A percentile compares a stretch with the other conserved stretches of the same genome.
phyloP scores from a whole-genome alignment of 2,888 invertebrate genomes.

The Epirrita christyi region DNA sequence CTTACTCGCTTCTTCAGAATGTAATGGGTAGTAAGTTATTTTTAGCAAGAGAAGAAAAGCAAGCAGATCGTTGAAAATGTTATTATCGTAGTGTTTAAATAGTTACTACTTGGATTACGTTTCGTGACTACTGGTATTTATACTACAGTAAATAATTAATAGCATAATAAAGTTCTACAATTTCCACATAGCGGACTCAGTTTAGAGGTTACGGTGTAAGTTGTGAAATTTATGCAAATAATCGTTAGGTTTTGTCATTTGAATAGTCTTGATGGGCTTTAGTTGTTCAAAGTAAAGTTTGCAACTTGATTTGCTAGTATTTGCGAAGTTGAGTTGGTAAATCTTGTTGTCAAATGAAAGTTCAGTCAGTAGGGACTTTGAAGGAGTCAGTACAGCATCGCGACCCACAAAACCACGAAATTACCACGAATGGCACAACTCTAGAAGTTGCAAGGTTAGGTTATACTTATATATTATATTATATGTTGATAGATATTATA shows the following conservation, averaged over 20 bases:
- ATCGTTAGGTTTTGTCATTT: conserved; percentile 7
- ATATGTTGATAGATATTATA: too few relatives aligned
- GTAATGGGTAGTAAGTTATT: too few relatives aligned
- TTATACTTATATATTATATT: too few relatives aligned
- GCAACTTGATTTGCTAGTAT: conserved; percentile 14
- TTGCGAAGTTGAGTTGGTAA: conserved; percentile 13
- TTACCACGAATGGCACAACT: too few relatives aligned
- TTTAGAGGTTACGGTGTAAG: conserved; percentile 9
- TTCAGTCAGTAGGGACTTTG: conserved; percentile 2
- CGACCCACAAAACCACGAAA: too few relatives aligned
- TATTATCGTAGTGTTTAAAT: too few relatives aligned
- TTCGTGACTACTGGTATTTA: conserved; percentile 22
- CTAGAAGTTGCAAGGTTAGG: too few relatives aligned
- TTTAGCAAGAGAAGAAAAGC: too few relatives aligned
- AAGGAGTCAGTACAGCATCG: neutral
- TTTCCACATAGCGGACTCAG: neutral
- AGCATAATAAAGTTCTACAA: neutral
- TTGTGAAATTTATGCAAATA: conserved; percentile 16
- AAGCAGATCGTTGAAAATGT: too few relatives aligned
- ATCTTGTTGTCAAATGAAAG: conserved; percentile 9
- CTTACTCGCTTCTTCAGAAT: too few relatives aligned
- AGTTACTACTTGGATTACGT: neutral
- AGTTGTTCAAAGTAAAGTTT: conserved; percentile 13
- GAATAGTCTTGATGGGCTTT: conserved; percentile 11
- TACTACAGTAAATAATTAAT: neutral